A percentile compares a stretch with the other conserved stretches of the same genome.
Evolutionary conservation across 2,797 vertebrate species (phyloP).

Genomic region (Acrossocheilus fasciatus): DNA sequence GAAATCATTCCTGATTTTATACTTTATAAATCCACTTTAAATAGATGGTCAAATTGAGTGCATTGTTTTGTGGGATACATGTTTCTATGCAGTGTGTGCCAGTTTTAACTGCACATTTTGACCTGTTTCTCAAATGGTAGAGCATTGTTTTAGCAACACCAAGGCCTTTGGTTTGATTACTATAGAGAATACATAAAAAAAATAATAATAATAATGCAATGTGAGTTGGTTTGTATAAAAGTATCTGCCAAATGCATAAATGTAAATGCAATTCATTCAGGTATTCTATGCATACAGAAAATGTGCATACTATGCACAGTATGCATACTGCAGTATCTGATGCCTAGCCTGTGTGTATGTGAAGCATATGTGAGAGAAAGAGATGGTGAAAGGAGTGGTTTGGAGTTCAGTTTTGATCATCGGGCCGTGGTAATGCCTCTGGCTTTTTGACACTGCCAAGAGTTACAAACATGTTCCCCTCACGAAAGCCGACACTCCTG

Average conservation of each 20-base stretch:
- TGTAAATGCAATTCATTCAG: background rate
- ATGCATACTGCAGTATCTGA: background rate
- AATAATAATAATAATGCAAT: background rate
- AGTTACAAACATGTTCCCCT: conserved; percentile 64
- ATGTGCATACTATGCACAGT: background rate
- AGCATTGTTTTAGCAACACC: background rate
- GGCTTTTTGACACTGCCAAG: conserved; percentile 58
- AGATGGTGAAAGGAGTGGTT: conserved; percentile 49
- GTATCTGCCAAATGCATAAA: background rate
- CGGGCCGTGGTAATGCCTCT: background rate
- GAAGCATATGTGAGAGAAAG: conserved; percentile 28
- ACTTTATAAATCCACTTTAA: too few species aligned
- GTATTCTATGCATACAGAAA: background rate
- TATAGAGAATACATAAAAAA: background rate
- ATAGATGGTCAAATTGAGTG: too few species aligned
- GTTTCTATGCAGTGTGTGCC: too few species aligned
- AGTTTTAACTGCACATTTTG: too few species aligned
- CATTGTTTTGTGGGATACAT: too few species aligned
- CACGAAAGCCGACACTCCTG: conserved; percentile 61
- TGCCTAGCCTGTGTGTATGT: conserved; percentile 36
- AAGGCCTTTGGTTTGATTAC: background rate
- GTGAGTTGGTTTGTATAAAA: background rate
- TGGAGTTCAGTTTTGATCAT: conserved; percentile 31
- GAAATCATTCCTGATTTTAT: too few species aligned
- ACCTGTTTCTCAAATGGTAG: background rate